These are phyloP conservation scores for Odontesthes bonariensis DNA, from an alignment of 2,113 vertebrate species.

Conservation along the genomic window DNA sequence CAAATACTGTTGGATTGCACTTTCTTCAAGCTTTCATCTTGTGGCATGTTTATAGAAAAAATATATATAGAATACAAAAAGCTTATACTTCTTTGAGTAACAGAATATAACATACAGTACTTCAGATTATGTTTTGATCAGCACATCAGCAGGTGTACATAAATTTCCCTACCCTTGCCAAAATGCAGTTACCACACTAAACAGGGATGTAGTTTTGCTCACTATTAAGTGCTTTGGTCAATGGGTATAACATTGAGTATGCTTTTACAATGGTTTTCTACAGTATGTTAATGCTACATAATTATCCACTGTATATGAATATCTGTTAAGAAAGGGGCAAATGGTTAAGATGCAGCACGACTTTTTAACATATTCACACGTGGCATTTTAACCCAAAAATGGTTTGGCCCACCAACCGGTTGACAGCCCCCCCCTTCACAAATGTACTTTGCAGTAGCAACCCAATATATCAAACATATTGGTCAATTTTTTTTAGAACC, in stretches of 20 bases:
- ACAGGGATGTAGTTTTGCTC: conserved; percentile 74
- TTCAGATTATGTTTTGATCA: conserved; percentile 84
- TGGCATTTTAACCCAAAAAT: conserved; percentile 55
- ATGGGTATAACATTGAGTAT: conserved; percentile 76
- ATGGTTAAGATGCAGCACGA: conserved; percentile 64
- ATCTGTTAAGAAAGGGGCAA: conserved; percentile 53
- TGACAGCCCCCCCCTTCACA: conserved; percentile 39
- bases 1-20: conserved; percentile 84
- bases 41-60: conserved; percentile 83
- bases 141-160: conserved; percentile 83
- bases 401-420: conserved; percentile 66
- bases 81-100: conserved; percentile 85
- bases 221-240: conserved; percentile 82
- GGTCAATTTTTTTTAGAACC: conserved; percentile 36
- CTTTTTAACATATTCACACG: conserved; percentile 73
- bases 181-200: conserved; percentile 68
- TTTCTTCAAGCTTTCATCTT: conserved; percentile 81
- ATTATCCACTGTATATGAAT: conserved; percentile 73
- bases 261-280: conserved; percentile 76
- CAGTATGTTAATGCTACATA: conserved; percentile 82
- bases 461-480: conserved; percentile 45
- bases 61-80: conserved; percentile 85
- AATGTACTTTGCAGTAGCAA: conserved; percentile 55
- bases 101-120: conserved; percentile 85
- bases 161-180: conserved; percentile 67